Base-by-base conservation (phyloP, 2,797 vertebrate species). In the Xiphorhynchus erythropygius region DNA sequence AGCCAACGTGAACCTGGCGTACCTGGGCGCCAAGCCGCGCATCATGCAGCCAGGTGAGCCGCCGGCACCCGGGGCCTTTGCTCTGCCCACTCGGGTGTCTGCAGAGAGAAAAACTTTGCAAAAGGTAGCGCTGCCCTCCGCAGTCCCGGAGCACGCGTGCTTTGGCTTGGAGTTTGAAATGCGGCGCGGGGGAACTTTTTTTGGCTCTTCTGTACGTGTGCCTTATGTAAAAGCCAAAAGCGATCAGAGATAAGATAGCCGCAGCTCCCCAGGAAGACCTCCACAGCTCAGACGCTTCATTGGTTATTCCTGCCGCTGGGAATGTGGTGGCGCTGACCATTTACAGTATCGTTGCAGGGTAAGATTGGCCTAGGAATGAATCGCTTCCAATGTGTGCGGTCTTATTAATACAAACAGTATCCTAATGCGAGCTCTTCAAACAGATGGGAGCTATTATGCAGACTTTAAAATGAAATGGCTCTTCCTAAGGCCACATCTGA, bases 1-100 rank as follows among this genome's bases (percentile, higher is more conserved):
- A 97, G 99, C 99, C 96, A 99, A 99, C 47, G 99, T 99, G 95
- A 99, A 99, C 97, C 98, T 99, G 97, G 99, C 99, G 42, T 99
- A 99, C 97, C 97, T 99, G 94, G 99, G 99, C 90, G 99, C 99
- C 94, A 99, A 99, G 93, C 99, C 99, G 57, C 98, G 99, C 79
- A 99, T 99, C 97, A 99, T 99, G 99, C 99, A 99, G 96, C 99
- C 98, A 99, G 99, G 99, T 99, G 97, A 98, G 97, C 63, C 90
- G 21, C 49, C 69, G 57, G 57, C 39, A 30, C 30, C 27, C 4
- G 4, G 11, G 27, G 5, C 41, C 24, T 65, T 82, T 65, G 60
- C 28, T 67, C 24, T 7, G 18, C 13, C 4, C 46, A 8, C 25
- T 37, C 17, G 17, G 25, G 5, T 74, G 77, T 87, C 60, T 37